Evolutionary conservation across 2,113 vertebrate species (phyloP).

Genomic region (Chinchilla lanigera): DNA sequence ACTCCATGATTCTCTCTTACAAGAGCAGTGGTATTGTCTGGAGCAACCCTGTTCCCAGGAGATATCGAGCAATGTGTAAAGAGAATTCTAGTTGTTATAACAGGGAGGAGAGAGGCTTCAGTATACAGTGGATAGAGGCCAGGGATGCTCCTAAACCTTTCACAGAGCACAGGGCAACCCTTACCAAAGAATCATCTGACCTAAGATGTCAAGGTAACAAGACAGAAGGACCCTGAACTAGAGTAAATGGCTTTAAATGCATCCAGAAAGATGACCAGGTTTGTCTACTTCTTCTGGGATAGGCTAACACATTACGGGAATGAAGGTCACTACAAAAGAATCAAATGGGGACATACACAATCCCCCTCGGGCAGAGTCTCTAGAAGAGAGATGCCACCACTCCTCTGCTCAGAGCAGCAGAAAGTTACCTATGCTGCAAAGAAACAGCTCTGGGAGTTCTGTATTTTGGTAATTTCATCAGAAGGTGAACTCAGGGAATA

Average conservation of each 20-base stretch:
- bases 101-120: neutral
- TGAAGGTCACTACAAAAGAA: neutral
- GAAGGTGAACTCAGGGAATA: neutral
- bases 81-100: neutral
- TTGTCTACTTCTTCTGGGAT: neutral
- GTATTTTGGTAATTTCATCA: slow-evolving; percentile 8
- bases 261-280: neutral
- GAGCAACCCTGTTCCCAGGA: neutral
- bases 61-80: neutral
- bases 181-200: neutral
- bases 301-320: neutral
- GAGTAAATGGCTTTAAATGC: neutral
- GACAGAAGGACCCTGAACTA: too few relatives aligned
- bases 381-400: neutral
- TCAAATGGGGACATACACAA: neutral
- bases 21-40: neutral
- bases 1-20: neutral
- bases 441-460: neutral
- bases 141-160: neutral
- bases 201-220: neutral
- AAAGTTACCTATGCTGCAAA: slow-evolving; percentile 10
- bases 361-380: neutral
- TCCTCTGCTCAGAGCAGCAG: neutral
- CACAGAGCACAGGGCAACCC: neutral
- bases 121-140: neutral